Base-by-base conservation (phyloP, 2,888 invertebrate genomes). In the Scrobipalpa atriplicella region DNA sequence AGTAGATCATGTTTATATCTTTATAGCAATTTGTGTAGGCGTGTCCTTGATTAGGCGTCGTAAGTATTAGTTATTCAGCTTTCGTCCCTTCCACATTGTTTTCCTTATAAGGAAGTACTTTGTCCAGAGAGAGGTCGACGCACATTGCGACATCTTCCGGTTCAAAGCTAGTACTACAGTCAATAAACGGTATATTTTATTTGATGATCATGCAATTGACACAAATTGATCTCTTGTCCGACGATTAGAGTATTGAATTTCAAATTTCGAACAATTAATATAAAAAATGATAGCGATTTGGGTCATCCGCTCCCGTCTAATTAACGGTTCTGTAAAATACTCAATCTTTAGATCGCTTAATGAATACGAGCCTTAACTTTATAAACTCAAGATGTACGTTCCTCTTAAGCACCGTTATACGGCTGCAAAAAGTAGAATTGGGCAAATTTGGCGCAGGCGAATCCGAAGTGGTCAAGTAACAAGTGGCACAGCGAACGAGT, bases 61-160 rank as follows among this genome's bases (percentile, higher is more conserved):
- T 10, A n/a, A n/a, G n/a, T n/a, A 47, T 47, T 47, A 8, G 47
- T n/a, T 47, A 47, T 47, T 47, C 47, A 47, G 47, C 47, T n/a
- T 47, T 16, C 47, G 47, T 47, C 6, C n/a, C n/a, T 29, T 29
- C 29, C 43, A 13, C n/a, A 16, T 10, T 16, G 47, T 47, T 10
- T 47, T 47, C 47, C 47, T 47, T n/a, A 47, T 13, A 47, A 47
- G 16, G 47, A n/a, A 16, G 16, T 16, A n/a, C 47, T n/a, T 47
- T 47, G 47, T 47, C 47, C 47, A 2, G 47, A 16, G n/a, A 2
- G 47, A 16, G n/a, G 47, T 10, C 47, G 16, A 5, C 47, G 16
- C 47, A 47, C 47, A 16, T 47, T 47, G 47, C 47, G 7, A n/a
- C n/a, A 47, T 1, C 47, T 47, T 47, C 47, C 47, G 47, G 47